Evolutionary conservation across 2,113 vertebrate genomes (phyloP).

Genomic region (Microcebus murinus): DNA sequence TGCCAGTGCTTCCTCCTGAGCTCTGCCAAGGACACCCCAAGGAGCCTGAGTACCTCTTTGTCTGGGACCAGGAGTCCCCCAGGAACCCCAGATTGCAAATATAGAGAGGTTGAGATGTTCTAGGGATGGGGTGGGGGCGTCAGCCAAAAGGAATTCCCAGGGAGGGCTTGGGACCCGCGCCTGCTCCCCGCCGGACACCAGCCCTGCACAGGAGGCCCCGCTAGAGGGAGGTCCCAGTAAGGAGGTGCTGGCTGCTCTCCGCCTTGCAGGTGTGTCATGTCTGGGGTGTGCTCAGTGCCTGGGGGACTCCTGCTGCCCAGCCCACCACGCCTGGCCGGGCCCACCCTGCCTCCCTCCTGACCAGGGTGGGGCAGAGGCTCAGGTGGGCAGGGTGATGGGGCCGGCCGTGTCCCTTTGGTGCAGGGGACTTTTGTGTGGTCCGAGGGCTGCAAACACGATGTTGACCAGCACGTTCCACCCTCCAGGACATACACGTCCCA

Average conservation of each 20-base stretch:
- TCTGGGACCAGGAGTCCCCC: background rate
- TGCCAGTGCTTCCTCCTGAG: background rate
- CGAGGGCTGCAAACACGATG: background rate
- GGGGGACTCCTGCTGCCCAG: too few relatives aligned
- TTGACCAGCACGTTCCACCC: background rate
- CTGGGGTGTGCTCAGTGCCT: too few relatives aligned
- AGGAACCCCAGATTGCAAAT: background rate
- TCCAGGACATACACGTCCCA: background rate
- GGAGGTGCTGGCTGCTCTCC: too few relatives aligned
- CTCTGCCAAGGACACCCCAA: background rate
- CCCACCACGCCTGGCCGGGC: too few relatives aligned
- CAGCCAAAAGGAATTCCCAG: background rate
- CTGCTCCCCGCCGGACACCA: background rate
- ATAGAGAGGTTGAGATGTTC: background rate
- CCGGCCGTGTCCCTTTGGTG: fast-evolving
- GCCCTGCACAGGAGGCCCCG: background rate
- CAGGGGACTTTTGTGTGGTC: background rate
- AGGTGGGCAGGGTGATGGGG: too few relatives aligned
- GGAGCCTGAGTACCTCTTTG: background rate
- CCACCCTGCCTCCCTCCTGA: too few relatives aligned
- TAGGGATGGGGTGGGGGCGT: background rate
- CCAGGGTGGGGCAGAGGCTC: too few relatives aligned
- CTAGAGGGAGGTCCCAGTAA: too few relatives aligned
- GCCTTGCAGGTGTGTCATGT: background rate
- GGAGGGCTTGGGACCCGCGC: background rate